Evolutionary conservation across 1,140 invertebrate species (phyloP).

Genomic region (Drosophila sechellia): DNA sequence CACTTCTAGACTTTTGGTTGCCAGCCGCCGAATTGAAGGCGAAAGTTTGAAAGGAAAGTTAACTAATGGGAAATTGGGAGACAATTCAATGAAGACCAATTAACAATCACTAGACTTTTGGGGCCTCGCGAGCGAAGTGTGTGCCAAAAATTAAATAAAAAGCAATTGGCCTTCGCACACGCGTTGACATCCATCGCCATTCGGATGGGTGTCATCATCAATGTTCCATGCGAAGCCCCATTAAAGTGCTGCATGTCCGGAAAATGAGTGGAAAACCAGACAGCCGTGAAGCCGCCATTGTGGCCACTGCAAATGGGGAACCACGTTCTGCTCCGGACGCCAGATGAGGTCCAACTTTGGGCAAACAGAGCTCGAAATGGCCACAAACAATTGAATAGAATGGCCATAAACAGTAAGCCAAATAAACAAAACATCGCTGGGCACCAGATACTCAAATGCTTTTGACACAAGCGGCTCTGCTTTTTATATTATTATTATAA

Average conservation of each 20-base stretch:
- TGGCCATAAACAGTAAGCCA: constrained; percentile 23
- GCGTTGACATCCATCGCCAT: constrained; percentile 26
- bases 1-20: constrained; percentile 25
- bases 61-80: constrained; percentile 25
- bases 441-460: constrained; percentile 19
- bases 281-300: constrained; percentile 41
- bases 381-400: constrained; percentile 36
- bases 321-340: constrained; percentile 22
- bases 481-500: constrained; percentile 6
- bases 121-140: constrained; percentile 49
- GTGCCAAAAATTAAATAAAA: constrained; percentile 77
- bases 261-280: constrained; percentile 6
- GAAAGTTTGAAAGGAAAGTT: constrained; percentile 10
- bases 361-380: constrained; percentile 30
- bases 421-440: constrained; percentile 35
- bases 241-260: constrained; percentile 14
- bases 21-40: constrained; percentile 27
- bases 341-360: constrained; percentile 38
- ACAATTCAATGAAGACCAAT: constrained; percentile 76
- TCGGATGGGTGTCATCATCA: constrained; percentile 34
- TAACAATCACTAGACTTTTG: constrained; percentile 48
- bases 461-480: constrained; percentile 1
- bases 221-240: constrained; percentile 36
- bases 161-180: constrained; percentile 61
- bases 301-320: constrained; percentile 18